A percentile compares a stretch with the other conserved stretches of the same genome.
Conservation (phyloP, 2,797 vertebrate species). For the Psittacula echo region DNA sequence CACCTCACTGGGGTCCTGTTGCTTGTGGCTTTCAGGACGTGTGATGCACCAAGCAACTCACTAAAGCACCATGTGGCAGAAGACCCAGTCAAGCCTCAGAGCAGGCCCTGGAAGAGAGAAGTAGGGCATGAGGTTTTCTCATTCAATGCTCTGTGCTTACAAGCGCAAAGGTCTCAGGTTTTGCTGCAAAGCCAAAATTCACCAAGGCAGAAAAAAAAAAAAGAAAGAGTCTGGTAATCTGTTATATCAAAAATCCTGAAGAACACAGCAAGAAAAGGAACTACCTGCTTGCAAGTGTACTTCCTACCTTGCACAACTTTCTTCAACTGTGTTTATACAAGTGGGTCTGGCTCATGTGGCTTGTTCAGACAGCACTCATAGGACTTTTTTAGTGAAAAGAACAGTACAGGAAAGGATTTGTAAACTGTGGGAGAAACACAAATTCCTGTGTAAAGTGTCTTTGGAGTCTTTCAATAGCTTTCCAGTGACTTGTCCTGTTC, state of each 20-base stretch:
- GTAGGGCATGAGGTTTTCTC: neutral
- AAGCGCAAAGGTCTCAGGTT: neutral
- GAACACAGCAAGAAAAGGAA: neutral
- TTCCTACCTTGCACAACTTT: neutral
- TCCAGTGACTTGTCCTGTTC: neutral
- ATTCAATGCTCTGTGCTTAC: neutral
- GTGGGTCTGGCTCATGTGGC: neutral
- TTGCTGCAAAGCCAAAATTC: neutral
- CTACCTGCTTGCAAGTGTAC: neutral
- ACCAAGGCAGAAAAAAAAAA: fast-evolving
- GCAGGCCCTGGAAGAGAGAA: neutral
- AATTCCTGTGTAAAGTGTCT: neutral
- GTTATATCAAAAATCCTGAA: neutral
- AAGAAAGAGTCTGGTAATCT: neutral
- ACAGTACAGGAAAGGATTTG: neutral
- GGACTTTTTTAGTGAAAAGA: neutral
- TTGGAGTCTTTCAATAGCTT: neutral
- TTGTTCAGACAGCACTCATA: neutral
- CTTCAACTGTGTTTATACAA: neutral
- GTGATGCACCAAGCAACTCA: neutral
- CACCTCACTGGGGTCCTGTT: neutral
- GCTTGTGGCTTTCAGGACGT: neutral
- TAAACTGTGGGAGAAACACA: neutral
- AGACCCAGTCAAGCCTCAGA: neutral
- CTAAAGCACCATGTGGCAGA: neutral